A percentile compares a stretch with the other conserved stretches of the same genome.
These are phyloP conservation scores for Aphidoletes aphidimyza DNA, from an alignment of 2,888 invertebrate species.

Conservation along the genomic window DNA sequence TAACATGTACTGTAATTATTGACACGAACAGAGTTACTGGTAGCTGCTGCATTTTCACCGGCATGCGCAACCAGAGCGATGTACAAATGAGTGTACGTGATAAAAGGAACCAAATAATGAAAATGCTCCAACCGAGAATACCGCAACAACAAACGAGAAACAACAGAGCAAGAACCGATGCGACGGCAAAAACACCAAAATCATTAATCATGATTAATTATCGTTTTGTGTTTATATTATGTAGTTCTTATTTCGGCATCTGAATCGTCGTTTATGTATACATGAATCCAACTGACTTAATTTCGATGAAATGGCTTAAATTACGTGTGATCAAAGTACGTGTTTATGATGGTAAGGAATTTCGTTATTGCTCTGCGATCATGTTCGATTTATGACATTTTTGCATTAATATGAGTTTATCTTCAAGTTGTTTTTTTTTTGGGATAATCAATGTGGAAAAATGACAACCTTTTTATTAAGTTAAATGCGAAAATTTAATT, in stretches of 20 bases:
- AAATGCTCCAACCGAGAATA: conserved; percentile 7
- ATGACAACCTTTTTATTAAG: too few relatives aligned
- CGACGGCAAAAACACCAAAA: conserved; percentile 44
- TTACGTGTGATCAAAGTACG: neutral
- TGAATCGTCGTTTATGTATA: conserved; percentile 4
- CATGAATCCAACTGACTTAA: neutral
- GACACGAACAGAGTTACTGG: conserved; percentile 24
- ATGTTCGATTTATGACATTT: conserved; percentile 14
- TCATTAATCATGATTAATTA: conserved; percentile 51
- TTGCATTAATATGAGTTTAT: neutral
- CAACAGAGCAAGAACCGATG: neutral
- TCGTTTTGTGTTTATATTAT: conserved; percentile 37
- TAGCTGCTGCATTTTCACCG: conserved; percentile 49
- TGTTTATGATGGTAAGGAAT: too few relatives aligned
- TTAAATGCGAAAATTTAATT: too few relatives aligned
- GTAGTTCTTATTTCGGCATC: conserved; percentile 27
- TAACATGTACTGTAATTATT: conserved; percentile 45
- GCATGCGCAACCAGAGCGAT: conserved; percentile 34
- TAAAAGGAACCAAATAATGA: neutral
- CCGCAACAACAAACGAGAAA: neutral
- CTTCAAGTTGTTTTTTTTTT: neutral
- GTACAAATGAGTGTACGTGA: neutral
- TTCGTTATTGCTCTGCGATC: neutral
- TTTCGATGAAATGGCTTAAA: conserved; percentile 21
- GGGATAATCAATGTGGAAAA: too few relatives aligned